Evolutionary conservation across 2,888 invertebrate species (phyloP).

Genomic region (Chymomyza fuscimana): DNA sequence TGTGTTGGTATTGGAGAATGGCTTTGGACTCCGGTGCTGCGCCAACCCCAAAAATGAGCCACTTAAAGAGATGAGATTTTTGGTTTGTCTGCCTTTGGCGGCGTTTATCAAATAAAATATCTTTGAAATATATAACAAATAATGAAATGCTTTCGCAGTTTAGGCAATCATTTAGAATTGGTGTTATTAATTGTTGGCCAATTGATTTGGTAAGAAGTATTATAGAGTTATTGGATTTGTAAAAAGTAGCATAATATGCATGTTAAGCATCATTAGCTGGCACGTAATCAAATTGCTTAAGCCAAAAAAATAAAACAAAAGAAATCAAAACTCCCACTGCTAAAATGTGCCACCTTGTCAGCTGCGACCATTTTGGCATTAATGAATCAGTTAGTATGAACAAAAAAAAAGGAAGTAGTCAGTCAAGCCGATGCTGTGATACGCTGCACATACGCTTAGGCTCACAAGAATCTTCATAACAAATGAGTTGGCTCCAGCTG

Average conservation of each 20-base stretch:
- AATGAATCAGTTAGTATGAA: conserved; percentile 14
- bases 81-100: conserved; percentile 66
- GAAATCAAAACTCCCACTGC: not conserved
- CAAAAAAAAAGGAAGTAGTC: too few species aligned
- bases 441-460: too few species aligned
- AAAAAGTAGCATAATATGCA: conserved; percentile 22
- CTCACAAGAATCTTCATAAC: too few species aligned
- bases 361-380: conserved; percentile 13
- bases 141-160: conserved; percentile 64
- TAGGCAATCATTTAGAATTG: conserved; percentile 49
- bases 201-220: conserved; percentile 59
- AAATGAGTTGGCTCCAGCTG: too few species aligned
- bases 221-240: not conserved
- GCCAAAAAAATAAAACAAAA: not conserved
- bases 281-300: not conserved
- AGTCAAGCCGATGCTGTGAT: too few species aligned
- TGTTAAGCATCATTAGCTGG: conserved; percentile 51
- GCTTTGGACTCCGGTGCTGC: conserved; percentile 39
- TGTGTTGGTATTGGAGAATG: conserved; percentile 48
- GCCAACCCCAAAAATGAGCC: conserved; percentile 58
- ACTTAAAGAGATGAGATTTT: conserved; percentile 74
- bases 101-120: conserved; percentile 71
- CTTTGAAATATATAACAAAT: conserved; percentile 73
- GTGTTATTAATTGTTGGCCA: conserved; percentile 68
- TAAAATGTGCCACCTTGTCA: conserved; percentile 23